A percentile compares a stretch with the other conserved stretches of the same genome.
Conservation (phyloP, 2,797 vertebrate genomes). For the Hybognathus amarus region DNA sequence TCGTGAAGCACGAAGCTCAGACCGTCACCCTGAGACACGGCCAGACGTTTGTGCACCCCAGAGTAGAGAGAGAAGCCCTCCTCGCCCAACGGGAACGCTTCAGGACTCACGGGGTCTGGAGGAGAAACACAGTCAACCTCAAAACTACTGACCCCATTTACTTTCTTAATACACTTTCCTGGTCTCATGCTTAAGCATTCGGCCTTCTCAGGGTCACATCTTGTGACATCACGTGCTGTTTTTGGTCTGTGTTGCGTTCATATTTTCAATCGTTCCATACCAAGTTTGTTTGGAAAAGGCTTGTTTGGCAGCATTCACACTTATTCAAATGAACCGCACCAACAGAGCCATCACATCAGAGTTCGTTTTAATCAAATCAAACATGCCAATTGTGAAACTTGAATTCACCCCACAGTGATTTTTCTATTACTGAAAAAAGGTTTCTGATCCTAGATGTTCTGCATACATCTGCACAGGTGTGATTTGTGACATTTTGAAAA, state of each 20-base stretch:
- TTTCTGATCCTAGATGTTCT: not conserved
- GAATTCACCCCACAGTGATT: not conserved
- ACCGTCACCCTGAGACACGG: constrained; percentile 76
- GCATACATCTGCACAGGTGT: not conserved
- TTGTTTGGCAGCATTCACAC: too few species aligned
- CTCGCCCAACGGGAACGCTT: constrained; percentile 74
- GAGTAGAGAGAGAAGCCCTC: constrained; percentile 81
- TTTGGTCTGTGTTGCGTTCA: not conserved
- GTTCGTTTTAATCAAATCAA: not conserved
- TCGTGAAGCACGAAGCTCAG: constrained; percentile 80
- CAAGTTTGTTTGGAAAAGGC: too few species aligned
- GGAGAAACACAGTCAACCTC: not conserved
- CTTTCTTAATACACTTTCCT: not conserved
- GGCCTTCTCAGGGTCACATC: too few species aligned
- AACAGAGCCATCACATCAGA: not conserved
- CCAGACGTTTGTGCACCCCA: constrained; percentile 82
- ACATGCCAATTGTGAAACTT: not conserved
- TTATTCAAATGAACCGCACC: too few species aligned
- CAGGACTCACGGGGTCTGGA: constrained; percentile 71
- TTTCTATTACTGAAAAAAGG: not conserved
- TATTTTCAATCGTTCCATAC: not conserved
- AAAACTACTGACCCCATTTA: not conserved
- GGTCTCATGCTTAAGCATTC: not conserved
- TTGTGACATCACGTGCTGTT: too few species aligned
- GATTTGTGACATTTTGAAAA: not conserved